Percentiles rank a stretch among this genome's conserved stretches.
Evolutionary conservation across 2,797 vertebrate genomes (phyloP).

Genomic region (Spea hammondii): DNA sequence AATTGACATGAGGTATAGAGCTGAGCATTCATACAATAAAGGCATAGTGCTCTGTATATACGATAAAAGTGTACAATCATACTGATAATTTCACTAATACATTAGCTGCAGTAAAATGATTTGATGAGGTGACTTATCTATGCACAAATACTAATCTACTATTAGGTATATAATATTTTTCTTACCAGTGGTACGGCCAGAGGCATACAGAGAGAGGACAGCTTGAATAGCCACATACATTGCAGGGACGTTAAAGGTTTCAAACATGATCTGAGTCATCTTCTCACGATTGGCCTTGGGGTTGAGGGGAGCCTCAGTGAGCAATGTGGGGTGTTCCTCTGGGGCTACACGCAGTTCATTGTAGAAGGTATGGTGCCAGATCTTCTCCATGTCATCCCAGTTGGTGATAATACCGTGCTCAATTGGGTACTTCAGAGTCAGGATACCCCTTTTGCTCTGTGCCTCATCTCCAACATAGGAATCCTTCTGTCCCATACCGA

Average conservation of each 20-base stretch:
- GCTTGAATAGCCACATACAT: slow-evolving; percentile 76
- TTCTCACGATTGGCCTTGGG: slow-evolving; percentile 83
- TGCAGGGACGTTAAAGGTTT: slow-evolving; percentile 80
- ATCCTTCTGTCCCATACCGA: slow-evolving; percentile 84
- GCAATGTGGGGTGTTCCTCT: slow-evolving; percentile 81
- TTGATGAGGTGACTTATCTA: too few relatives aligned
- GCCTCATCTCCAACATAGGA: slow-evolving; percentile 80
- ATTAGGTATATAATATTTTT: not conserved
- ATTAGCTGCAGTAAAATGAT: too few relatives aligned
- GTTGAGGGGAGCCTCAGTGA: slow-evolving; percentile 78
- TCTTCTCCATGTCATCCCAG: slow-evolving; percentile 85
- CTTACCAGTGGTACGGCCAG: slow-evolving; percentile 73
- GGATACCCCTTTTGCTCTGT: slow-evolving; percentile 81
- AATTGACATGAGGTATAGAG: too few relatives aligned
- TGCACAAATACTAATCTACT: too few relatives aligned
- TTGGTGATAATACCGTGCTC: slow-evolving; percentile 82
- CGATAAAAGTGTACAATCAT: too few relatives aligned
- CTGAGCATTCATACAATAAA: too few relatives aligned
- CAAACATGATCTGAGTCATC: slow-evolving; percentile 85
- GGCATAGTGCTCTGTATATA: too few relatives aligned
- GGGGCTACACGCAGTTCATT: slow-evolving; percentile 79
- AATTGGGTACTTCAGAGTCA: slow-evolving; percentile 81
- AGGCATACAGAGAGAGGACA: slow-evolving; percentile 74
- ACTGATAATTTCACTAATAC: too few relatives aligned
- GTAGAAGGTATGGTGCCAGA: slow-evolving; percentile 84